Evolutionary conservation across 2,888 invertebrate genomes (phyloP).

Genomic region (Amblyjoppa proteus): DNA sequence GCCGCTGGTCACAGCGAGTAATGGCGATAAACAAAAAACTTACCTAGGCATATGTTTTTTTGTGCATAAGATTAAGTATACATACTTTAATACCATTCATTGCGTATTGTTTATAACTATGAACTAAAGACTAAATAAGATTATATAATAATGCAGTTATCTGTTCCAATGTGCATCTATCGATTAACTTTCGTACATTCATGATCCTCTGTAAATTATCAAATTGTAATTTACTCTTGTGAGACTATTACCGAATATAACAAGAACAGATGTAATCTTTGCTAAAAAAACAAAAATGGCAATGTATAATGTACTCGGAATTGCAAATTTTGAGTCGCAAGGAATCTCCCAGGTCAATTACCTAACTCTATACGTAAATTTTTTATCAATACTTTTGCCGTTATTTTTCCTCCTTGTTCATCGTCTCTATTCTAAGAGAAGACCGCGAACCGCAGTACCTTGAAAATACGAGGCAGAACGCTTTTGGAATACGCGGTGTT

Average conservation of each 20-base stretch:
- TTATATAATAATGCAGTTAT: constrained; percentile 6
- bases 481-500: not conserved
- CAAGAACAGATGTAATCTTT: constrained; percentile 10
- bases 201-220: constrained; percentile 37
- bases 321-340: too few species aligned
- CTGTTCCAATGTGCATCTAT: constrained; percentile 4
- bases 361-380: not conserved
- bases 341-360: not conserved
- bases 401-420: not conserved
- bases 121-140: constrained; percentile 69
- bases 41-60: constrained; percentile 62
- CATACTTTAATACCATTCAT: constrained; percentile 69
- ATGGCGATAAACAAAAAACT: constrained; percentile 60
- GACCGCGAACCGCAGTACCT: not conserved
- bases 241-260: not conserved
- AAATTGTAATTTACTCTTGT: constrained; percentile 8
- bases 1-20: constrained; percentile 90
- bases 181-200: constrained; percentile 18
- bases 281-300: not conserved
- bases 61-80: constrained; percentile 70
- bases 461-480: not conserved
- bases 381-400: not conserved
- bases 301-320: not conserved
- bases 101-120: constrained; percentile 75
- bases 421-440: not conserved